Conservation (phyloP, 1,140 invertebrate genomes). For the Drosophila ficusphila region DNA sequence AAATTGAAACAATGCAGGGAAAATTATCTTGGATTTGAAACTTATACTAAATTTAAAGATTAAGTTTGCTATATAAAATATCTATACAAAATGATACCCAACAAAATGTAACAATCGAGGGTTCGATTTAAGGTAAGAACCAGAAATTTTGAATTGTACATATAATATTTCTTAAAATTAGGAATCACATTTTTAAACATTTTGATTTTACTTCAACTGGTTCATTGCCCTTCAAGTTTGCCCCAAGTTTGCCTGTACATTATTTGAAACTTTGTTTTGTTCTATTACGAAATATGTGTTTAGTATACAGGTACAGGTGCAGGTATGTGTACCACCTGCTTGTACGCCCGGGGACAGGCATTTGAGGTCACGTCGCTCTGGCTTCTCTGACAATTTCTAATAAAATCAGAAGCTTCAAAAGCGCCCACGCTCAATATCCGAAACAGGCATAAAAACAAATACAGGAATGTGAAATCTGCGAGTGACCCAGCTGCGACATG, state of each 20-base stretch:
- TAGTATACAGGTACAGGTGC: constrained; percentile 10
- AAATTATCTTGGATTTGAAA: not conserved
- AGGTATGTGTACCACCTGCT: constrained; percentile 31
- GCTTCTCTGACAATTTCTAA: constrained; percentile 71
- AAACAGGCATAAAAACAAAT: constrained; percentile 55
- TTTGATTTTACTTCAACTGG: constrained; percentile 37
- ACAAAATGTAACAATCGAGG: no score
- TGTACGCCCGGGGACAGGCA: constrained; percentile 16
- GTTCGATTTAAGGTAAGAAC: no score
- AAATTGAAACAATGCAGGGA: not conserved
- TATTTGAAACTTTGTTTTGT: constrained; percentile 43
- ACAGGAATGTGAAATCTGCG: constrained; percentile 29
- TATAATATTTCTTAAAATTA: no score
- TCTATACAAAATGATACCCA: no score
- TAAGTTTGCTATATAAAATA: no score
- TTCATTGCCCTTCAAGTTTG: constrained; percentile 42
- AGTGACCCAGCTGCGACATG: constrained; percentile 40
- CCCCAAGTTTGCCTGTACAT: constrained; percentile 17
- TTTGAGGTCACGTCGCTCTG: constrained; percentile 57
- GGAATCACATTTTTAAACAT: no score
- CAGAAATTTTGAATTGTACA: no score
- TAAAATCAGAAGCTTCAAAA: constrained; percentile 76
- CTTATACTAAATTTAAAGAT: not conserved
- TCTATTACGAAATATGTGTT: constrained; percentile 39
- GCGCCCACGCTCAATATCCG: constrained; percentile 67